phyloP scores from a whole-genome alignment of 2,113 vertebrate species.

The Campylorhamphus procurvoides region DNA sequence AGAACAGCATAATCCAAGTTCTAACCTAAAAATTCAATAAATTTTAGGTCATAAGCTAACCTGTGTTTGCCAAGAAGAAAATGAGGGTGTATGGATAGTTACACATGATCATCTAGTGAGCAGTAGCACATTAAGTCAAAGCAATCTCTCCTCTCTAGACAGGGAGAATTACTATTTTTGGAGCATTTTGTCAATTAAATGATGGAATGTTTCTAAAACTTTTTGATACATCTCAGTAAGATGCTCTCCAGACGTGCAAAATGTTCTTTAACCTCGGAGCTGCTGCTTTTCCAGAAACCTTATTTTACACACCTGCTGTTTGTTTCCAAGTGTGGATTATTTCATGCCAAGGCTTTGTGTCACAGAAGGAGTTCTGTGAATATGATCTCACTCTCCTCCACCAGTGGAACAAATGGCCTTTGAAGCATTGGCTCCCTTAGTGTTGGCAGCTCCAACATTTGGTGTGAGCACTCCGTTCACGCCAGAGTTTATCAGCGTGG shows the following conservation, averaged over 20 bases:
- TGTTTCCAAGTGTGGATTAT: neutral
- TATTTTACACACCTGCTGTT: neutral
- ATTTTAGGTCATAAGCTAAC: neutral
- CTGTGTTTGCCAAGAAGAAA: neutral
- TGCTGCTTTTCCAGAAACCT: neutral
- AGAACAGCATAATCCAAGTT: neutral
- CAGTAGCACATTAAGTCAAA: neutral
- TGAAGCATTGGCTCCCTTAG: neutral
- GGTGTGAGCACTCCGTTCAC: neutral
- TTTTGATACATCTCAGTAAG: neutral
- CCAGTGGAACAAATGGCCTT: slow-evolving; percentile 22
- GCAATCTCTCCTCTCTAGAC: neutral
- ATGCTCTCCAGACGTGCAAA: neutral
- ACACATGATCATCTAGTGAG: neutral
- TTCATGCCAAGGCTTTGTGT: neutral
- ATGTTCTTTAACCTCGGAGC: neutral
- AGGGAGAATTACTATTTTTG: neutral
- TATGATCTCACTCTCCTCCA: neutral
- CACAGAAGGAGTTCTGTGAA: neutral
- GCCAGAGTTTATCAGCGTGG: slow-evolving; percentile 3
- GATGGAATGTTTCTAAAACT: neutral
- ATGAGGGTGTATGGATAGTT: neutral
- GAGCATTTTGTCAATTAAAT: neutral
- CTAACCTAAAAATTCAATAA: neutral
- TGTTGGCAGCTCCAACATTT: neutral